Evolutionary conservation across 2,113 vertebrate species (phyloP), one percentile per base, ranked within the genome.

Genomic region (Pomatorhinus ruficollis): DNA sequence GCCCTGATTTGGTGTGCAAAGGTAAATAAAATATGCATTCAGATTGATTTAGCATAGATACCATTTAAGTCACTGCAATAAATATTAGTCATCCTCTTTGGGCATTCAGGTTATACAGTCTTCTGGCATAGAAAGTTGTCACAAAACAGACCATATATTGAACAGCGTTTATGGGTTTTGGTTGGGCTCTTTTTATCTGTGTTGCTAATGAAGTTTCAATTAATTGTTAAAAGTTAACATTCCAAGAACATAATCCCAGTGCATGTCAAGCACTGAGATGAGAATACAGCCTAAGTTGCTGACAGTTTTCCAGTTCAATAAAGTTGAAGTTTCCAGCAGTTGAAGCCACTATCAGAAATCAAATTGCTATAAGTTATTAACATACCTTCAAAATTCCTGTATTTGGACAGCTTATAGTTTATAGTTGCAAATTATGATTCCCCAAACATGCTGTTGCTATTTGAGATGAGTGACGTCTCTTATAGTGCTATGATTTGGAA

Each of bases 1-100:
- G 94, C 44, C 28, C 42, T 52, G 83, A 88, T 69, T 59, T 97
- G 56, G 81, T 97, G 33, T 97, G 97, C 94, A 96, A 90, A 97
- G 97, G 97, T 98, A 96, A 96, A 68, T 28, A 22, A 64, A 56
- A 15, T 30, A 64, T 72, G 37, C n/a, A 18, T 66, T 68, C 11
- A 39, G 9, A 7, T 78, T 52, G 87, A 14, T 33, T 54, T 49
- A n/a, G 22, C 16, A 6, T 4, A 53, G 37, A 11, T 65, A 5
- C 5, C 40, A 3, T 75, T 91, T 65, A 35, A 75, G 4, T 45
- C 45, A 37, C 30, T 12, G 9, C 45, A 35, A 25, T 30, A 57
- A 77, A 7, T 30, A 72, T 11, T 9, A 40, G 19, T 52, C 2
- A 30, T 63, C 6, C 5, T 64, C 17, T 74, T 45, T 10, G 12